phyloP scores from a whole-genome alignment of 2,888 invertebrate genomes.

The Drosophila tripunctata region DNA sequence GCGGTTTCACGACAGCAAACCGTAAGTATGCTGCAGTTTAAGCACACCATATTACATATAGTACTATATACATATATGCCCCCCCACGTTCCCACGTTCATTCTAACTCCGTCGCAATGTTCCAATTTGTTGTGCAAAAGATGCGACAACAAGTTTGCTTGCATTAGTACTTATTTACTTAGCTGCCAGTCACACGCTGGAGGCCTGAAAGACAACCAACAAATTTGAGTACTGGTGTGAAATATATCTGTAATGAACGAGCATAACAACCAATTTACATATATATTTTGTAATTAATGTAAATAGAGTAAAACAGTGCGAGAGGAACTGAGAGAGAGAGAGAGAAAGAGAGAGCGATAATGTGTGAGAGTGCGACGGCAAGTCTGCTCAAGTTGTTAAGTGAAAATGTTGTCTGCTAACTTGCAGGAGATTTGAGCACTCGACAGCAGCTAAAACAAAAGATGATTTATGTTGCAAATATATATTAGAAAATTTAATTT shows the following conservation, averaged over 20 bases:
- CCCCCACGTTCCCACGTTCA: background rate
- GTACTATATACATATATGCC: too few species aligned
- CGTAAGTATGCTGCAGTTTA: slow-evolving; percentile 54
- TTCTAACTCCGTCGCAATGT: slow-evolving; percentile 9
- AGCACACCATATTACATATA: slow-evolving; percentile 1
- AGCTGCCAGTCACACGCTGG: slow-evolving; percentile 2
- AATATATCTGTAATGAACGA: slow-evolving; percentile 19
- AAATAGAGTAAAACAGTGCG: background rate
- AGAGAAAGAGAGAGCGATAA: background rate
- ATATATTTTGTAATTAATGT: slow-evolving; percentile 38
- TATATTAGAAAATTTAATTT: background rate
- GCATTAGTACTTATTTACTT: slow-evolving; percentile 22
- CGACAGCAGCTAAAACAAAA: background rate
- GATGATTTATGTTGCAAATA: slow-evolving; percentile 8
- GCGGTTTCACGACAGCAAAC: slow-evolving; percentile 55
- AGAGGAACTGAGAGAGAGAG: background rate
- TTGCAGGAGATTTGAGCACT: background rate
- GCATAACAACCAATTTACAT: slow-evolving; percentile 12
- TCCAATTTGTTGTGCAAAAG: slow-evolving; percentile 43
- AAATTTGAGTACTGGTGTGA: slow-evolving; percentile 17
- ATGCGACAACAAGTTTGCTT: slow-evolving; percentile 34
- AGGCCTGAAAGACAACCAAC: slow-evolving; percentile 16
- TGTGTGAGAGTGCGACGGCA: background rate
- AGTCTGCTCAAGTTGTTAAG: slow-evolving; percentile 1
- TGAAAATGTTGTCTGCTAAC: slow-evolving; percentile 9